Percentiles rank a stretch among this genome's conserved stretches.
phyloP scores from a whole-genome alignment of 92 coral and sea anemone species.

The Epizoanthus fatuus region DNA sequence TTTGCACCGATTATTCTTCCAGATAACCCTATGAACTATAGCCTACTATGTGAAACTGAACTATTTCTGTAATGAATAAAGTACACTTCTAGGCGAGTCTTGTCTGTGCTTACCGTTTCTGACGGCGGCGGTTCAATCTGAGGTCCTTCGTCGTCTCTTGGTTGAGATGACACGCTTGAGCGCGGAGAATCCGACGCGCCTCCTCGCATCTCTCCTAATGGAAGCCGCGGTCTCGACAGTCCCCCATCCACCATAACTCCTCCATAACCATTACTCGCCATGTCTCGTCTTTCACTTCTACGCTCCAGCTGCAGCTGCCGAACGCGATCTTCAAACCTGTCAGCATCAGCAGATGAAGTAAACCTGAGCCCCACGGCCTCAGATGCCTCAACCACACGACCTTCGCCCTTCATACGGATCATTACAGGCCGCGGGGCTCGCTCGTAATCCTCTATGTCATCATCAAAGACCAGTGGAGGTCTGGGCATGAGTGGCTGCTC shows the following conservation, averaged over 20 bases:
- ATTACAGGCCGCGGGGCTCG: constrained; percentile 73
- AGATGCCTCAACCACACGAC: constrained; percentile 21
- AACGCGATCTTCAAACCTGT: constrained; percentile 72
- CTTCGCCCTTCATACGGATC: constrained; percentile 59
- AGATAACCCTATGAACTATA: too few relatives aligned
- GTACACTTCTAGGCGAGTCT: neutral
- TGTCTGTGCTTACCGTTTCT: constrained; percentile 39
- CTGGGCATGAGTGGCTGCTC: constrained; percentile 67
- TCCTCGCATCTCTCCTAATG: neutral
- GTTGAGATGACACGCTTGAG: constrained; percentile 32
- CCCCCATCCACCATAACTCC: constrained; percentile 5
- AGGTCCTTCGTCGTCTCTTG: constrained; percentile 40
- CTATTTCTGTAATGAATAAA: too few relatives aligned
- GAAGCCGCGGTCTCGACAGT: neutral
- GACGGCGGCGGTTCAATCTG: constrained; percentile 45
- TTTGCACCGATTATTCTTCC: too few relatives aligned
- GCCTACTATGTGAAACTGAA: too few relatives aligned
- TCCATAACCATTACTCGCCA: constrained; percentile 32
- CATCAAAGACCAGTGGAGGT: constrained; percentile 57
- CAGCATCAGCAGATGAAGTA: constrained; percentile 68
- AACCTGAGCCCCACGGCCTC: constrained; percentile 52
- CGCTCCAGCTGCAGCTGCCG: constrained; percentile 83
- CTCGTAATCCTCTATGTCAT: constrained; percentile 27
- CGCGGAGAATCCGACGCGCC: constrained; percentile 23
- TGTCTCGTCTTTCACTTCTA: constrained; percentile 58